Evolutionary conservation across 2,888 invertebrate genomes (phyloP).

Genomic region (Cephus pygmeus): DNA sequence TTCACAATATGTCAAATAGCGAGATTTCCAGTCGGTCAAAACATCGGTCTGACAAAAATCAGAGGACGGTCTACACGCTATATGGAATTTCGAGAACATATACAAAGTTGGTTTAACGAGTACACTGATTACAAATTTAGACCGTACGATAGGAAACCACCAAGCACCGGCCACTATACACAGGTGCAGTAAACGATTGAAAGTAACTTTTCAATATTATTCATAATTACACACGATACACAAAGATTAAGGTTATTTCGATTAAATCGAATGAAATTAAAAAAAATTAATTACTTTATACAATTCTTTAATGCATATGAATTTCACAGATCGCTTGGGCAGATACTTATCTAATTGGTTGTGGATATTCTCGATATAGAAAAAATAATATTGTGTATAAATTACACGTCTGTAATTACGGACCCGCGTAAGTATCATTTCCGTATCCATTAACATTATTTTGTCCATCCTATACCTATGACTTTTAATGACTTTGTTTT

Average conservation of each 20-base stretch:
- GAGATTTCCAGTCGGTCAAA: slow-evolving; percentile 65
- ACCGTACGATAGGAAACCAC: background rate
- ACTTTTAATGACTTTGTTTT: background rate
- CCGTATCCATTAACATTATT: background rate
- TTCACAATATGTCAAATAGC: slow-evolving; percentile 38
- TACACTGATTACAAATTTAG: slow-evolving; percentile 43
- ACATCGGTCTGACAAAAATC: slow-evolving; percentile 59
- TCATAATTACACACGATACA: too few relatives aligned
- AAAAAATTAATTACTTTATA: too few relatives aligned
- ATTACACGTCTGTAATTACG: slow-evolving; percentile 67
- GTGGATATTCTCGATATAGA: slow-evolving; percentile 67
- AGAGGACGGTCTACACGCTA: slow-evolving; percentile 38
- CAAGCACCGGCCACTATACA: slow-evolving; percentile 35
- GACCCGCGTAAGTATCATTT: slow-evolving; percentile 52
- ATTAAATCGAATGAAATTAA: too few relatives aligned
- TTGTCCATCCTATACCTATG: background rate
- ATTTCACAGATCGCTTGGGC: slow-evolving; percentile 67
- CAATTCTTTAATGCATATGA: too few relatives aligned
- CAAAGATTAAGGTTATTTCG: too few relatives aligned
- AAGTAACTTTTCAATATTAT: too few relatives aligned
- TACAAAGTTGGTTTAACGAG: slow-evolving; percentile 60
- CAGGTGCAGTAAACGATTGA: slow-evolving; percentile 44
- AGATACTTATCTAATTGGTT: slow-evolving; percentile 67
- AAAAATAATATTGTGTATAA: slow-evolving; percentile 51
- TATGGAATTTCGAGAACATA: slow-evolving; percentile 51